phyloP scores from a whole-genome alignment of 2,888 invertebrate genomes.

The Ornithoptera priamus region DNA sequence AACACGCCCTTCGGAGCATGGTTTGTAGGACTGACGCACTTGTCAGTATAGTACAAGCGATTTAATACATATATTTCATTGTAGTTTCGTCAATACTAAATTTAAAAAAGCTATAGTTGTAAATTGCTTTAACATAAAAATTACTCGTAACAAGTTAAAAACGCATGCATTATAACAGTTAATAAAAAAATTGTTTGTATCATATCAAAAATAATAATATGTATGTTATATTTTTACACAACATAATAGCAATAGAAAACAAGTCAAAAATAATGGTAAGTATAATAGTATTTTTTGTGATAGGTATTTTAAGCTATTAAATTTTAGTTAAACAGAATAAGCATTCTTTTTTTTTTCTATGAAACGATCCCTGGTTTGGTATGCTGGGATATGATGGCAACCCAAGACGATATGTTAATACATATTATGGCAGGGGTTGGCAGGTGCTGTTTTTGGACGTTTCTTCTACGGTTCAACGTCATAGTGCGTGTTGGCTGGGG shows the following conservation, averaged over 20 bases:
- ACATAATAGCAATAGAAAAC: no score
- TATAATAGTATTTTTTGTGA: no score
- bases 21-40: slow-evolving; percentile 49
- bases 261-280: no score
- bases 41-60: slow-evolving; percentile 9
- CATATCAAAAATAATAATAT: no score
- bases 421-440: background rate
- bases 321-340: background rate
- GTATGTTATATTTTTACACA: no score
- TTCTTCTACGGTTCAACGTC: slow-evolving; percentile 16
- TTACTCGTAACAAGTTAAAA: background rate
- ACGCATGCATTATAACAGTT: no score
- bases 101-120: background rate
- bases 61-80: background rate
- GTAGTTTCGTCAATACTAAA: background rate
- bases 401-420: background rate
- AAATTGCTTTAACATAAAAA: background rate
- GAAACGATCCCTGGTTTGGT: background rate
- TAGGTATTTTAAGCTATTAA: no score
- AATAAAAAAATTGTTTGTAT: no score
- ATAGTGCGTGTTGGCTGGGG: slow-evolving; percentile 32
- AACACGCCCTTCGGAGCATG: slow-evolving; percentile 55
- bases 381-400: background rate
- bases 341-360: background rate
- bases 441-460: background rate